Conservation (phyloP, 2,888 invertebrate genomes). For the Drosophila barbarae region DNA sequence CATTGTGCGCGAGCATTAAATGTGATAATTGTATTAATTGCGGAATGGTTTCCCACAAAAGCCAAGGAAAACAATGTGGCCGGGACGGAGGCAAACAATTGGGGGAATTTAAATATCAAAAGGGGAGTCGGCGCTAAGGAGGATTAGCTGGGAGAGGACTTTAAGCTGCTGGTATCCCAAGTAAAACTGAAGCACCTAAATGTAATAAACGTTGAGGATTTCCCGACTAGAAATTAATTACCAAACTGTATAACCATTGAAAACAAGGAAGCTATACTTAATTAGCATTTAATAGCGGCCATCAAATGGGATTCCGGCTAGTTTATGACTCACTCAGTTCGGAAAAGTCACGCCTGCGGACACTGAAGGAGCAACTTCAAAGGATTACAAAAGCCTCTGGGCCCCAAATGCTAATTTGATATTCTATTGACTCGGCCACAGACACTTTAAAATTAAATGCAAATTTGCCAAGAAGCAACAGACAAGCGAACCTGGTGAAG, state of each 20-base stretch:
- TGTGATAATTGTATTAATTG: slow-evolving; percentile 71
- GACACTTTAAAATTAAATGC: slow-evolving; percentile 61
- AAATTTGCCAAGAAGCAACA: slow-evolving; percentile 46
- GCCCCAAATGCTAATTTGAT: slow-evolving; percentile 61
- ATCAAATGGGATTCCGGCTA: slow-evolving; percentile 19
- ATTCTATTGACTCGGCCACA: slow-evolving; percentile 42
- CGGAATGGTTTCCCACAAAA: slow-evolving; percentile 42
- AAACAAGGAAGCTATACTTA: slow-evolving; percentile 26
- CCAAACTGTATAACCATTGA: slow-evolving; percentile 11
- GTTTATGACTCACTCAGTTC: slow-evolving; percentile 21
- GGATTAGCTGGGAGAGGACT: slow-evolving; percentile 10
- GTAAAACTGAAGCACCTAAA: background rate
- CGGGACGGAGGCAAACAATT: slow-evolving; percentile 18
- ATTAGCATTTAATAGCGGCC: slow-evolving; percentile 37
- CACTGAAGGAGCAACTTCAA: slow-evolving; percentile 34
- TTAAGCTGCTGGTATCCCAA: background rate
- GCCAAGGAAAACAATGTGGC: slow-evolving; percentile 33
- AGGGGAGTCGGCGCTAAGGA: background rate
- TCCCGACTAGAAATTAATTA: background rate
- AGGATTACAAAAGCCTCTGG: slow-evolving; percentile 54
- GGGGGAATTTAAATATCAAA: slow-evolving; percentile 11
- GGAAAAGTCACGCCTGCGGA: slow-evolving; percentile 20
- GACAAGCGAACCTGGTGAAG: slow-evolving; percentile 23
- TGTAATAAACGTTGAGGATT: background rate
- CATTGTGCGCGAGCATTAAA: slow-evolving; percentile 61